phyloP scores from a whole-genome alignment of 1,140 invertebrate species.

The Linepithema humile region DNA sequence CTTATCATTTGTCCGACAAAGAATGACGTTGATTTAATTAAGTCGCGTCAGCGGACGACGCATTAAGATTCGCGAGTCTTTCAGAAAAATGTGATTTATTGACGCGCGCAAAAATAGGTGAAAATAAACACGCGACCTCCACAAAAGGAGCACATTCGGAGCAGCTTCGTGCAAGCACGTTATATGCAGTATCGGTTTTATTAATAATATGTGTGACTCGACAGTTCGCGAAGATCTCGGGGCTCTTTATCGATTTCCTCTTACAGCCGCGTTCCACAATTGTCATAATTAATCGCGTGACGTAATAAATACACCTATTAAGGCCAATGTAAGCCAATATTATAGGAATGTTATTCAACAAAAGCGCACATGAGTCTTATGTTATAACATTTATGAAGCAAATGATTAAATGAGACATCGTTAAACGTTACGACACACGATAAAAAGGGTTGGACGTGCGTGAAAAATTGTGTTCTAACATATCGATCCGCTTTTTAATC shows the following conservation, averaged over 20 bases:
- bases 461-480: neutral
- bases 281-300: neutral
- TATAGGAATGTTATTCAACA: neutral
- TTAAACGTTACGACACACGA: neutral
- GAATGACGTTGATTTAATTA: conserved; percentile 53
- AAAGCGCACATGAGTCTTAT: neutral
- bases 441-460: neutral
- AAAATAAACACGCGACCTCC: conserved; percentile 7
- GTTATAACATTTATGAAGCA: neutral
- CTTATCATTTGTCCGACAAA: conserved; percentile 13
- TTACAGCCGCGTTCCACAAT: neutral
- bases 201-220: conserved; percentile 1
- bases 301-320: neutral
- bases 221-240: neutral
- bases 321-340: neutral
- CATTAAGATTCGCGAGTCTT: conserved; percentile 12
- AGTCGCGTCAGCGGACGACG: neutral
- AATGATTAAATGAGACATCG: neutral
- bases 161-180: neutral
- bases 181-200: neutral
- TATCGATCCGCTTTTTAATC: conserved; percentile 1
- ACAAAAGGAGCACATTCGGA: neutral
- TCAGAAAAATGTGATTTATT: conserved; percentile 5
- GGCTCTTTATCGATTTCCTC: neutral
- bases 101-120: neutral